Percentiles rank a stretch among this genome's conserved stretches.
phyloP scores from a whole-genome alignment of 2,888 invertebrate species.

The Eumacrocentrus americanus region DNA sequence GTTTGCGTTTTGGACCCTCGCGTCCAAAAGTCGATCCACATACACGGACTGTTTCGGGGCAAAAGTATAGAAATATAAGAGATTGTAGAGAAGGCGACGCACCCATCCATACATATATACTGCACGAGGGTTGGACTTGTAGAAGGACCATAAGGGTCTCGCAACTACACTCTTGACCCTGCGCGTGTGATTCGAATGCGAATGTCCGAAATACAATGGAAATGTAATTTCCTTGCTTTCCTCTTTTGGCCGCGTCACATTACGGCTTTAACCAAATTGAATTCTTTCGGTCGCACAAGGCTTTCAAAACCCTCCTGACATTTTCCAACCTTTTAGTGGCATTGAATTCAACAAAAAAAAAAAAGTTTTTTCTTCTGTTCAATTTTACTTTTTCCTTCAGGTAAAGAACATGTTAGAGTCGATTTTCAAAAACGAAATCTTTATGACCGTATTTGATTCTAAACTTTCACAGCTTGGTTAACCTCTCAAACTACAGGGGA shows the following conservation, averaged over 20 bases:
- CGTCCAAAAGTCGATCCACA: conserved; percentile 20
- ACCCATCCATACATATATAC: neutral
- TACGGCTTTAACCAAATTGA: conserved; percentile 44
- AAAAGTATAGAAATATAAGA: conserved; percentile 16
- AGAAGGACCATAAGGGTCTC: conserved; percentile 23
- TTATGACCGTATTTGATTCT: no score
- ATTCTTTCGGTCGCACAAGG: conserved; percentile 41
- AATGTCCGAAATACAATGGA: conserved; percentile 53
- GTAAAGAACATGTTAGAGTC: no score
- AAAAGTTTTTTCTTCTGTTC: neutral
- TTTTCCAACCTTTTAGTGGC: conserved; percentile 9
- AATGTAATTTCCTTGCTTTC: conserved; percentile 49
- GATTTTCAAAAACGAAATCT: no score
- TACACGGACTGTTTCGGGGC: conserved; percentile 17
- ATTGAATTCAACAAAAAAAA: neutral
- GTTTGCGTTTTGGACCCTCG: conserved; percentile 27
- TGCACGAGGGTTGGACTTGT: conserved; percentile 4
- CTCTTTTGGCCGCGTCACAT: conserved; percentile 30
- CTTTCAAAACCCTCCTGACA: conserved; percentile 15
- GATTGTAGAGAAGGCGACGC: conserved; percentile 1
- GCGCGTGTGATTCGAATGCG: conserved; percentile 51
- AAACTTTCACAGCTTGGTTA: no score
- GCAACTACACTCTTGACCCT: conserved; percentile 23
- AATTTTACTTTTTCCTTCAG: neutral
- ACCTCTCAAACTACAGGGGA: no score